Evolutionary conservation across 2,888 invertebrate genomes (phyloP).

Genomic region (Pristionchus mayeri): DNA sequence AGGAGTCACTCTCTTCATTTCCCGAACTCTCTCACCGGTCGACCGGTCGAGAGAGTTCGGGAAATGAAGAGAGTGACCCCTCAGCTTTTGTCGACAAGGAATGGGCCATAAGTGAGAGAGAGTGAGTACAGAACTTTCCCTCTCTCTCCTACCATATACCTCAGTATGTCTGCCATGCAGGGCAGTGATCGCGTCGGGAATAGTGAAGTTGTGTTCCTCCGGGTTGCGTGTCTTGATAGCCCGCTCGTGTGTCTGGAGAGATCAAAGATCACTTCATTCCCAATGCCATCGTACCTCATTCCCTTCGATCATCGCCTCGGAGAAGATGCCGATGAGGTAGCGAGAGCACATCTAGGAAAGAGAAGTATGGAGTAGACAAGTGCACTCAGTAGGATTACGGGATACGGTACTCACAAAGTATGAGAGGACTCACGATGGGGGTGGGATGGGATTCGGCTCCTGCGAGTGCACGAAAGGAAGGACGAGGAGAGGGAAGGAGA

Average conservation of each 20-base stretch:
- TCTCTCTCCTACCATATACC: neutral
- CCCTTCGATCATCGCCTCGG: slow-evolving; percentile 44
- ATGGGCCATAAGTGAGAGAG: neutral
- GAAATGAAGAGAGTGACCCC: no score
- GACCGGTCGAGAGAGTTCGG: no score
- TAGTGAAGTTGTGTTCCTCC: slow-evolving; percentile 47
- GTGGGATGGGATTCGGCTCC: neutral
- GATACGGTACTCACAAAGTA: no score
- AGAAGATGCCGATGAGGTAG: neutral
- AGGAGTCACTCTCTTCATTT: no score
- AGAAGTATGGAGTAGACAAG: no score
- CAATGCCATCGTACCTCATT: neutral
- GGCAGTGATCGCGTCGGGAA: slow-evolving; percentile 45
- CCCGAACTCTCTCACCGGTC: no score
- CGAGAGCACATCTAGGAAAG: neutral
- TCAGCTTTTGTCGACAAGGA: no score
- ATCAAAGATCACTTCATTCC: slow-evolving; percentile 14
- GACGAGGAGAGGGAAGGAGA: neutral
- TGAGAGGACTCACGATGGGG: neutral
- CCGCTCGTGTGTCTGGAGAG: slow-evolving; percentile 1
- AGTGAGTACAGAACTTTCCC: no score
- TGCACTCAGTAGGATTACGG: no score
- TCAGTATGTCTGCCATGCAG: neutral
- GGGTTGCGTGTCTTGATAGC: neutral
- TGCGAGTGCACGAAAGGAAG: neutral